Evolutionary conservation across 2,113 vertebrate species (phyloP), one percentile per base, ranked within the genome.

Genomic region (Myxocyprinus asiaticus): DNA sequence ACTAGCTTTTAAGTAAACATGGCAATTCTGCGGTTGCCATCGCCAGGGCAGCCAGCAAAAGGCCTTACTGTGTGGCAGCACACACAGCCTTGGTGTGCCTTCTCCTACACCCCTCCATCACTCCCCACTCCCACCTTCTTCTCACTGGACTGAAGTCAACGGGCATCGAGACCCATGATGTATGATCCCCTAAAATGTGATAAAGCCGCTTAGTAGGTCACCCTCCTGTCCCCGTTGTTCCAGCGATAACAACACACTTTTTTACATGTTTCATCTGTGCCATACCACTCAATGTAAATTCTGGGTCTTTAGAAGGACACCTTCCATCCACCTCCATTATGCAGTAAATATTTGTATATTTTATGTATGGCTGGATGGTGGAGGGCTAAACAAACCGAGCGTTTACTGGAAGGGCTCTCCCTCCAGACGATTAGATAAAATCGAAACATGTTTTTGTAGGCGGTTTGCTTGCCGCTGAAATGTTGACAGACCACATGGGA

Each of bases 1-100:
- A 93, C 91, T 83, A 91, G 91, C 92, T 94, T 88, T 91, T 89
- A 91, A 88, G 88, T 90, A 92, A 94, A 94, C 92, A 92, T 62
- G 84, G 82, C 88, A 91, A 90, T 93, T 91, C 93, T 94, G 93
- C 80, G 91, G 92, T 93, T 82, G 83, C 88, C 88, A 88, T 84
- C 88, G 87, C 81, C 89, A 88, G 92, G 93, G 91, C 91, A 92
- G 88, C 58, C 76, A 87, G 90, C 92, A 79, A 93, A 94, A 91
- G 88, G 90, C 88, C 89, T 91, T 90, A 92, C 91, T 94, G 92
- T 94, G 90, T 87, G 87, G 88, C 86, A 82, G 77, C 80, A 87
- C 88, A 92, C 91, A 90, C 91, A 89, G 90, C 90, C 86, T 87
- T 67, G 88, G 91, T 91, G 91, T 92, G 89, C 91, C 87, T 89